Evolutionary conservation across 2,888 invertebrate species (phyloP).

Genomic region (Nyleta sp.): DNA sequence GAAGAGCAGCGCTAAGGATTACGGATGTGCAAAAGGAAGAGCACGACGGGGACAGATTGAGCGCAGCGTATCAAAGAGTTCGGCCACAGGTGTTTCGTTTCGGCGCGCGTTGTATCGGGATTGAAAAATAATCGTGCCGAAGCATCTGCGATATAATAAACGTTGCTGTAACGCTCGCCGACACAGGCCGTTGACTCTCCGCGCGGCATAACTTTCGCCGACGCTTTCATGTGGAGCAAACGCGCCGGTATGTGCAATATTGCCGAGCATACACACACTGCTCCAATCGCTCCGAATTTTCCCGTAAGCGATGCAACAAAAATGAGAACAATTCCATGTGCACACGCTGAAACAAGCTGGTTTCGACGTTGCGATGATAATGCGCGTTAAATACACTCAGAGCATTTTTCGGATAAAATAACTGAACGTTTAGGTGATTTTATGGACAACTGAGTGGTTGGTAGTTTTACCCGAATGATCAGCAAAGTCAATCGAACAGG

Average conservation of each 20-base stretch:
- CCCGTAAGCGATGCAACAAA: slow-evolving; percentile 48
- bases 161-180: slow-evolving; percentile 65
- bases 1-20: slow-evolving; percentile 10
- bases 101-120: slow-evolving; percentile 54
- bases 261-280: slow-evolving; percentile 41
- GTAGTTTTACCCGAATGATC: too few species aligned
- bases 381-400: slow-evolving; percentile 7
- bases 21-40: slow-evolving; percentile 13
- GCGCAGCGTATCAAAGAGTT: slow-evolving; percentile 54
- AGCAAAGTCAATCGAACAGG: too few species aligned
- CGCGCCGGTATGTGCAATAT: slow-evolving; percentile 64
- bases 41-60: slow-evolving; percentile 30
- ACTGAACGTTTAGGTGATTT: too few species aligned
- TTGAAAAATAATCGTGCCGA: slow-evolving; percentile 64
- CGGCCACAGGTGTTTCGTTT: slow-evolving; percentile 61
- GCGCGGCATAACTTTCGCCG: slow-evolving; percentile 76
- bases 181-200: slow-evolving; percentile 77
- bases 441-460: too few species aligned
- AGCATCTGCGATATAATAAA: slow-evolving; percentile 64
- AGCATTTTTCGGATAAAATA: too few species aligned
- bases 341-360: slow-evolving; percentile 1
- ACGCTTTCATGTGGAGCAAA: slow-evolving; percentile 77
- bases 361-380: slow-evolving; percentile 14
- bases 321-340: slow-evolving; percentile 51
- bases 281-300: slow-evolving; percentile 42